These are phyloP conservation scores for Megaceryle alcyon DNA, from an alignment of 2,797 vertebrate genomes.

Conservation along the genomic window DNA sequence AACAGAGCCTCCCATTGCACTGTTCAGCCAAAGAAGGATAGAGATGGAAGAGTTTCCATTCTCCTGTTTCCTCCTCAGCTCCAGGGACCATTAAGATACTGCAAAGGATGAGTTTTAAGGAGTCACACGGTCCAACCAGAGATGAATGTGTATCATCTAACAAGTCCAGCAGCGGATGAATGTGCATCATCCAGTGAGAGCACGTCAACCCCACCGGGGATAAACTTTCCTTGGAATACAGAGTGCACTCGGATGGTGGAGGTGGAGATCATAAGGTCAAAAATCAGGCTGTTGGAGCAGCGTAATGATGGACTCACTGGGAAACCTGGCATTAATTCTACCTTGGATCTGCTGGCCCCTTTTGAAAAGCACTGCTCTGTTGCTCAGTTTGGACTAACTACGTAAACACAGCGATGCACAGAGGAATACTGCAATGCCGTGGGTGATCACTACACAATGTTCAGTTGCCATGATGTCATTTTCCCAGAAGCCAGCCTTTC, in stretches of 20 bases:
- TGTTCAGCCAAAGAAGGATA: background rate
- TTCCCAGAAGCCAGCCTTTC: background rate
- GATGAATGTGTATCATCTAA: background rate
- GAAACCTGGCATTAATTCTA: background rate
- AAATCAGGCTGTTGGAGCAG: background rate
- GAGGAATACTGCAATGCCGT: background rate
- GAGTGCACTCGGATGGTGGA: fast-evolving
- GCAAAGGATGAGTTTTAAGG: background rate
- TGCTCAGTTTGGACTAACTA: background rate
- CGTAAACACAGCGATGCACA: background rate
- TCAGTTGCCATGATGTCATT: background rate
- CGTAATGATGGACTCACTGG: fast-evolving
- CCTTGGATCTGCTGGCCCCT: background rate
- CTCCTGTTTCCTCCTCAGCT: background rate
- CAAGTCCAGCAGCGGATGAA: background rate
- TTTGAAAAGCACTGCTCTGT: background rate
- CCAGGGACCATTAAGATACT: background rate
- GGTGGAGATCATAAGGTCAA: background rate
- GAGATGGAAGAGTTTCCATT: background rate
- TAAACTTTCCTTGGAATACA: fast-evolving
- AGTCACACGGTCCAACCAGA: fast-evolving
- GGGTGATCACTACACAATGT: fast-evolving
- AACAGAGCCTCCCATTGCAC: background rate
- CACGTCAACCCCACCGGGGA: fast-evolving
- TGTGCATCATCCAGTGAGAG: background rate